A percentile compares a stretch with the other conserved stretches of the same genome.
These are phyloP conservation scores for Cheilosia vulpina DNA, from an alignment of 2,888 invertebrate genomes.

Conservation along the genomic window DNA sequence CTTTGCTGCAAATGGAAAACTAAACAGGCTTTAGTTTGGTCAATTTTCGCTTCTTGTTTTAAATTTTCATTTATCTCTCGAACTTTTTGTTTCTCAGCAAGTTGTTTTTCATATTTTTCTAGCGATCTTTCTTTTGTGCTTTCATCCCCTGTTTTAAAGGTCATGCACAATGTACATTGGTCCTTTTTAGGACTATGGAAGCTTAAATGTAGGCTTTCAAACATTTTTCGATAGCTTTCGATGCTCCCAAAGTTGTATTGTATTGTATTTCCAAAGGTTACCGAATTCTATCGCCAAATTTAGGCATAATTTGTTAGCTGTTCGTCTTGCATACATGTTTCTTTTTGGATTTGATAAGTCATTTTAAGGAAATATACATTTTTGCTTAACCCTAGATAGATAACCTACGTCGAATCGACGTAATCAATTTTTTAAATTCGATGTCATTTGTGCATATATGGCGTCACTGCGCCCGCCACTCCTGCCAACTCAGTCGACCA, in stretches of 20 bases:
- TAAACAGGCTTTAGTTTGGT: background rate
- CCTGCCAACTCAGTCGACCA: no score
- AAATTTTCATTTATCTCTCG: background rate
- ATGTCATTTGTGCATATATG: no score
- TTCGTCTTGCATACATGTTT: no score
- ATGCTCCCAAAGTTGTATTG: background rate
- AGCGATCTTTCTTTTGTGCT: background rate
- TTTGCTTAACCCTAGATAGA: no score
- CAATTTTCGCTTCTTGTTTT: constrained; percentile 1
- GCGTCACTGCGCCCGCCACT: no score
- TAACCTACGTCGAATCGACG: no score
- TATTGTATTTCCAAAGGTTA: no score
- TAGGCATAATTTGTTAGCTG: no score
- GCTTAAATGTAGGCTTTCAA: background rate
- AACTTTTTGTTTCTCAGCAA: background rate
- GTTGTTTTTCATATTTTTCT: background rate
- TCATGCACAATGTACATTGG: background rate
- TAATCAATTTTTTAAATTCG: no score
- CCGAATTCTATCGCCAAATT: no score
- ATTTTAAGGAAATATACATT: no score
- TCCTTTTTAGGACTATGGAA: background rate
- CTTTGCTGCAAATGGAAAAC: background rate
- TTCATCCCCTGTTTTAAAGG: background rate
- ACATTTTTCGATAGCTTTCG: background rate
- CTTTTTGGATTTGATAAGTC: no score